Evolutionary conservation across 1,140 invertebrate species (phyloP).

Genomic region (Trichoplusia ni): DNA sequence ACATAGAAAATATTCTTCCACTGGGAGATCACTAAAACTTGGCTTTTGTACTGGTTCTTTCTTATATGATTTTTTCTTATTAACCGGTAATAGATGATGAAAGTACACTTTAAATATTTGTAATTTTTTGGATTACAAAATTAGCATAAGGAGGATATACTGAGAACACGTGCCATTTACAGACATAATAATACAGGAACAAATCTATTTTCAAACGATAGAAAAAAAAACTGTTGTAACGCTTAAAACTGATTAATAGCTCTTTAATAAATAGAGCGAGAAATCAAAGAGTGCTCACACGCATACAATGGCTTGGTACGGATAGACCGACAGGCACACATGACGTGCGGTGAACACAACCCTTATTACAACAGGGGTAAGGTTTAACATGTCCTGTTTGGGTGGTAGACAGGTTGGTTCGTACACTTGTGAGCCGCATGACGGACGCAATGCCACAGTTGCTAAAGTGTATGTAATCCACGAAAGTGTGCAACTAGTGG

Average conservation of each 20-base stretch:
- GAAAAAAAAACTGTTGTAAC: constrained; percentile 42
- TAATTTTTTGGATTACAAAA: no score
- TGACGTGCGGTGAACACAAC: background rate
- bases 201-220: constrained; percentile 24
- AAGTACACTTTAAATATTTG: no score
- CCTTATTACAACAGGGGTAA: constrained; percentile 13
- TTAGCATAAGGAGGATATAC: background rate
- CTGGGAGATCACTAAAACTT: no score
- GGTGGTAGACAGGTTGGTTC: background rate
- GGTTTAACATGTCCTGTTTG: background rate
- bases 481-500: constrained; percentile 48
- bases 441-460: constrained; percentile 48
- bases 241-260: constrained; percentile 45
- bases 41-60: no score
- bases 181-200: background rate
- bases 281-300: constrained; percentile 44
- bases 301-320: constrained; percentile 30
- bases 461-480: constrained; percentile 52
- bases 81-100: no score
- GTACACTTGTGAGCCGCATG: constrained; percentile 20
- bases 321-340: constrained; percentile 8
- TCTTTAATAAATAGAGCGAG: constrained; percentile 45
- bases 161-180: constrained; percentile 7
- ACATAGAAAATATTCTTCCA: no score
- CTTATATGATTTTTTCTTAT: no score